These are phyloP conservation scores for Triplophysa siluroides DNA, from an alignment of 2,113 vertebrate genomes.

Conservation along the genomic window DNA sequence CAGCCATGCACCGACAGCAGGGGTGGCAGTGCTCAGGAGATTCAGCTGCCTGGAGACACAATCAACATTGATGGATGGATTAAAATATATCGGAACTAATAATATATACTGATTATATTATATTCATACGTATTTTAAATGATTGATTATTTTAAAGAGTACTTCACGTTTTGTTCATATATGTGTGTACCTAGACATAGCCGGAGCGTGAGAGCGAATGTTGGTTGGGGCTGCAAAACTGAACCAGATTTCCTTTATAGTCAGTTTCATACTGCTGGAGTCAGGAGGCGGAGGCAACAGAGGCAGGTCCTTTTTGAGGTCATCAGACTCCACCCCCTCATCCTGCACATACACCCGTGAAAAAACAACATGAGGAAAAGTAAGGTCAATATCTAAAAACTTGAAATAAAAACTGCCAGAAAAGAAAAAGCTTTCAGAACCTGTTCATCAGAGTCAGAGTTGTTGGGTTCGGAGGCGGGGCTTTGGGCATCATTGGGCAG, in stretches of 20 bases:
- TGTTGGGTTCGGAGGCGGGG: constrained; percentile 85
- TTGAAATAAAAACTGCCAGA: neutral
- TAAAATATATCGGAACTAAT: too few relatives aligned
- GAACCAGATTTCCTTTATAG: constrained; percentile 98
- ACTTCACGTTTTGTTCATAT: too few relatives aligned
- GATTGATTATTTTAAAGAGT: neutral
- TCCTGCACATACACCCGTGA: constrained; percentile 74
- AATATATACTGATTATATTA: too few relatives aligned
- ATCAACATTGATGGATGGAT: neutral
- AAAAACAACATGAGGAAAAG: neutral
- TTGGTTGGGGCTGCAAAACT: constrained; percentile 99
- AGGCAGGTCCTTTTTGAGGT: constrained; percentile 95
- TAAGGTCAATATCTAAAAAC: neutral
- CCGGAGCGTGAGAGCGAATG: constrained; percentile 84
- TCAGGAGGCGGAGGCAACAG: constrained; percentile 95
- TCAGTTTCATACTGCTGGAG: constrained; percentile 98
- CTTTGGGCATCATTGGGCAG: constrained; percentile 84
- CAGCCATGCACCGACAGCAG: constrained; percentile 94
- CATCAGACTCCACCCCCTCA: constrained; percentile 97
- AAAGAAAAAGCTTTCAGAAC: constrained; percentile 61
- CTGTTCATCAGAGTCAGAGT: constrained; percentile 95
- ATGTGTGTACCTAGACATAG: constrained; percentile 84
- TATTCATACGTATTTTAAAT: too few relatives aligned
- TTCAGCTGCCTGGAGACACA: constrained; percentile 85
- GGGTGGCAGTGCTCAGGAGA: constrained; percentile 94